phyloP scores from a whole-genome alignment of 2,888 invertebrate species.

The Limnephilus lunatus region DNA sequence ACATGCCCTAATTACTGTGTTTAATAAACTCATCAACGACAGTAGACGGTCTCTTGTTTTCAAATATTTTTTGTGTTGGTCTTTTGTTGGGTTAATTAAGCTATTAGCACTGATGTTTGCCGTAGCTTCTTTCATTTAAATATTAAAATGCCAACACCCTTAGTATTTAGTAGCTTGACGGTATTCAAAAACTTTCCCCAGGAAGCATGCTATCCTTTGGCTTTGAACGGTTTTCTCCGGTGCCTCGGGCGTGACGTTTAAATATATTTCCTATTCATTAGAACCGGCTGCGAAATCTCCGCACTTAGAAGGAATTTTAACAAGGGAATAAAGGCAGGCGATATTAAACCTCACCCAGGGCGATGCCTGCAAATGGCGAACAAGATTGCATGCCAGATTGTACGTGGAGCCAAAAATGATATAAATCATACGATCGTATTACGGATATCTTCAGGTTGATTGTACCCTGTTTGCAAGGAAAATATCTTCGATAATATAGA shows the following conservation, averaged over 20 bases:
- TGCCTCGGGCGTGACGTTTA: slow-evolving; percentile 19
- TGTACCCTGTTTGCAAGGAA: neutral
- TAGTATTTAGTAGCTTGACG: neutral
- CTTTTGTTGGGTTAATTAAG: neutral
- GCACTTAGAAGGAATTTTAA: slow-evolving; percentile 24
- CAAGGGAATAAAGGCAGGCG: slow-evolving; percentile 23
- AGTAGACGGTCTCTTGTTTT: neutral
- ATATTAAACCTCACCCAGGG: slow-evolving; percentile 5
- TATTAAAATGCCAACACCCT: neutral
- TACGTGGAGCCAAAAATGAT: neutral
- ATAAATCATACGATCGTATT: neutral
- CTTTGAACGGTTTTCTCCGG: neutral
- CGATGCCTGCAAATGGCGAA: neutral
- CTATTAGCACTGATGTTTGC: neutral
- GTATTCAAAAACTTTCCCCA: neutral
- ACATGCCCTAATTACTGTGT: too few species aligned
- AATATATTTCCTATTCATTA: slow-evolving; percentile 16
- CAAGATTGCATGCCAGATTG: slow-evolving; percentile 12
- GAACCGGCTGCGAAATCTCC: slow-evolving; percentile 25
- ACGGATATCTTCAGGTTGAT: neutral
- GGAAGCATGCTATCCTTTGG: neutral
- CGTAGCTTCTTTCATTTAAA: neutral
- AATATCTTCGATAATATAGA: neutral
- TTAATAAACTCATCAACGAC: too few species aligned
- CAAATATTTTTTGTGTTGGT: neutral